Evolutionary conservation across 2,113 vertebrate genomes (phyloP).

Genomic region (Oryzias curvinotus): DNA sequence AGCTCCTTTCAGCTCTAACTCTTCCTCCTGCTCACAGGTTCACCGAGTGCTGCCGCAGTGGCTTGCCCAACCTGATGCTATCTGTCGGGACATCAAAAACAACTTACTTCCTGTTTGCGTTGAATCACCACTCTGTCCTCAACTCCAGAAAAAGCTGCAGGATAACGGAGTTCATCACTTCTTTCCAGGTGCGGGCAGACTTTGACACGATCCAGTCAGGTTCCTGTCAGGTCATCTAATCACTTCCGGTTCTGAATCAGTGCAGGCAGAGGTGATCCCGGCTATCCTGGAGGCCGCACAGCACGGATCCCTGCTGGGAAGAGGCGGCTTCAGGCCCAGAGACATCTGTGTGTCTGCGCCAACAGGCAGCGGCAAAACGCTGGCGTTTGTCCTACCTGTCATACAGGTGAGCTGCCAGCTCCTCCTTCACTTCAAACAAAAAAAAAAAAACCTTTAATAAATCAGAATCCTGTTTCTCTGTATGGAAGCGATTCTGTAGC

Average conservation of each 20-base stretch:
- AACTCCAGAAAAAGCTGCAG: conserved; percentile 79
- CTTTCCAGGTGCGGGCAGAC: conserved; percentile 85
- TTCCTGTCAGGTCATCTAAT: too few species aligned
- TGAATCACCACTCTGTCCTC: conserved; percentile 79
- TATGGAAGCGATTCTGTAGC: too few species aligned
- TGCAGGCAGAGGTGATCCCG: conserved; percentile 92
- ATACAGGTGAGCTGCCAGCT: conserved; percentile 80
- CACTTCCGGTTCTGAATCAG: conserved; percentile 57
- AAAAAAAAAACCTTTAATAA: too few species aligned
- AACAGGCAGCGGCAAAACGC: conserved; percentile 94
- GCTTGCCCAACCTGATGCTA: conserved; percentile 84
- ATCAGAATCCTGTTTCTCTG: too few species aligned
- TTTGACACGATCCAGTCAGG: too few species aligned
- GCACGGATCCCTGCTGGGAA: conserved; percentile 80
- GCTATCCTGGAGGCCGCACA: conserved; percentile 81
- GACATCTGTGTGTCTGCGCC: conserved; percentile 95
- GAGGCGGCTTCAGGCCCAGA: conserved; percentile 84
- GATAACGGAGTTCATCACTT: conserved; percentile 82
- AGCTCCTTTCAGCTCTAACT: too few species aligned
- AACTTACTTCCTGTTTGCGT: conserved; percentile 77
- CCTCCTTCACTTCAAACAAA: not conserved
- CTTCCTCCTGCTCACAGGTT: conserved; percentile 70
- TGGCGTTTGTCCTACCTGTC: conserved; percentile 91
- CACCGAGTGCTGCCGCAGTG: conserved; percentile 87
- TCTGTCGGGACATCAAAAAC: conserved; percentile 82